Percentiles rank a stretch among this genome's conserved stretches.
These are phyloP conservation scores for Megaceryle alcyon DNA, from an alignment of 2,797 vertebrate genomes.

Conservation along the genomic window DNA sequence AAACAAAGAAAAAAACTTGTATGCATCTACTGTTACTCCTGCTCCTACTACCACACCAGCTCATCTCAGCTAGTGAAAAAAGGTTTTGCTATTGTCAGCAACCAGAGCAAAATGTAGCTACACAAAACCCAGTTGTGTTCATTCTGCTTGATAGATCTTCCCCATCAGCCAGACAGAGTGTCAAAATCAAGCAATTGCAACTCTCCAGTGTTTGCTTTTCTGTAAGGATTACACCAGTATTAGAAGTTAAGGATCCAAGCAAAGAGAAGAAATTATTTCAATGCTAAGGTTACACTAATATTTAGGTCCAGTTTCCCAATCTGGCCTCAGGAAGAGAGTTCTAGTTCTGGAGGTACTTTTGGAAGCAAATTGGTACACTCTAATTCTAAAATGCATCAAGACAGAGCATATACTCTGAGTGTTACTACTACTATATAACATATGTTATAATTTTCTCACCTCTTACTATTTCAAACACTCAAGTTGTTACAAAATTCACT, in stretches of 20 bases:
- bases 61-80: background rate
- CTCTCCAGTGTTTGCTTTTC: background rate
- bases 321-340: background rate
- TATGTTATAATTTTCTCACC: background rate
- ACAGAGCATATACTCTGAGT: background rate
- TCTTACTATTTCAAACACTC: background rate
- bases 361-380: background rate
- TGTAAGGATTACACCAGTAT: background rate
- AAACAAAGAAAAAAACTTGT: background rate
- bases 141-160: background rate
- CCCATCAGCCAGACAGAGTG: background rate
- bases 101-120: background rate
- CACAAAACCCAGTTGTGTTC: background rate
- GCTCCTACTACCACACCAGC: background rate
- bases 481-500: background rate
- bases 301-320: background rate
- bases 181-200: background rate
- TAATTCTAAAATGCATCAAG: background rate
- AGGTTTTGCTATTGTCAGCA: background rate
- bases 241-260: background rate
- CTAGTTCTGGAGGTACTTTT: background rate
- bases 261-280: background rate
- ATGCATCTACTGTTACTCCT: background rate
- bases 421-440: background rate
- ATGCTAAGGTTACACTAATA: background rate